These are phyloP conservation scores for Andrena cerasifolii DNA, from an alignment of 1,140 invertebrate genomes.

Conservation along the genomic window DNA sequence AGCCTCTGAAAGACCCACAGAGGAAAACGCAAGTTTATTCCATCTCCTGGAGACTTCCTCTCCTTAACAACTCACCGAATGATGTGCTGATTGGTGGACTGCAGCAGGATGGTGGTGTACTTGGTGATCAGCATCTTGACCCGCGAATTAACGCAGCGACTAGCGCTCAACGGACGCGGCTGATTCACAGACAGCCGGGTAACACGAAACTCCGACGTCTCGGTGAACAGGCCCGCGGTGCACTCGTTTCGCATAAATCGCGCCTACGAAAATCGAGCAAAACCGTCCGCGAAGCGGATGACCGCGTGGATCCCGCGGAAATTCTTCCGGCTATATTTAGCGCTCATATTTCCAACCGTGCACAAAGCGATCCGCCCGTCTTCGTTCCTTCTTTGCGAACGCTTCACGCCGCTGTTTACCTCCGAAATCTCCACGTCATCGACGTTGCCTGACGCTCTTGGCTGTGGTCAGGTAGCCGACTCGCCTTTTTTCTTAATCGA, in stretches of 20 bases:
- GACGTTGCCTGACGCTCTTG: neutral
- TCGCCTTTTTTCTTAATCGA: no score
- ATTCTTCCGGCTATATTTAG: constrained; percentile 74
- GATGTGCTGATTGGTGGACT: constrained; percentile 76
- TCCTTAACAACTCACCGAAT: constrained; percentile 69
- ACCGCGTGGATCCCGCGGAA: constrained; percentile 56
- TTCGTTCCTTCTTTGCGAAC: constrained; percentile 23
- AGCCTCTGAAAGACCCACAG: no score
- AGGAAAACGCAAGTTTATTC: no score
- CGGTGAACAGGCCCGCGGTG: neutral
- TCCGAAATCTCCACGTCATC: constrained; percentile 4
- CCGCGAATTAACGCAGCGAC: neutral
- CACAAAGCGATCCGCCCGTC: constrained; percentile 26
- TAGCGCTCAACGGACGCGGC: neutral
- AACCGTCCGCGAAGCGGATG: constrained; percentile 40
- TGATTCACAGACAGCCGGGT: constrained; percentile 13
- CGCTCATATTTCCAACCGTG: constrained; percentile 48
- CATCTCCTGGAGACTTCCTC: no score
- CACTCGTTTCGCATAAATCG: constrained; percentile 69
- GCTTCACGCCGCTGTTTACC: constrained; percentile 2
- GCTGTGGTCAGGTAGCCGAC: neutral
- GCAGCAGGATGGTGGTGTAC: constrained; percentile 77
- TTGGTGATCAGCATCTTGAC: constrained; percentile 78
- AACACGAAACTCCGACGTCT: constrained; percentile 3
- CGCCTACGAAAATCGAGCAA: constrained; percentile 63